These are phyloP conservation scores for Homarus americanus DNA, from an alignment of 1,140 invertebrate genomes.

Conservation along the genomic window DNA sequence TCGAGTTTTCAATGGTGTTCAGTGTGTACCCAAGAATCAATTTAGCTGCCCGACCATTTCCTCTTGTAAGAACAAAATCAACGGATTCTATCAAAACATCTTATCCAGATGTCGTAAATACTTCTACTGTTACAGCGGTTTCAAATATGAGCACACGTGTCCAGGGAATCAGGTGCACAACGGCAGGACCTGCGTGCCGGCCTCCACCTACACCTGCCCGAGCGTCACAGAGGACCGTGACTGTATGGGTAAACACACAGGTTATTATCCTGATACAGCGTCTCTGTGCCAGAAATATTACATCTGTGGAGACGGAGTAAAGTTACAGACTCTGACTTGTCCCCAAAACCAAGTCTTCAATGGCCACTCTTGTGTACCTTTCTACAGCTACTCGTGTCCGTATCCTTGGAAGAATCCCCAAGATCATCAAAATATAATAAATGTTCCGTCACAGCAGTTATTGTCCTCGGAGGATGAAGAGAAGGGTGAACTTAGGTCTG, in stretches of 20 bases:
- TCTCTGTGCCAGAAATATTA: slow-evolving; percentile 24
- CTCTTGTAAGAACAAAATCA: neutral
- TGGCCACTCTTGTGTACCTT: slow-evolving; percentile 25
- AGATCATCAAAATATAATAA: neutral
- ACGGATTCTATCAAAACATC: slow-evolving; percentile 26
- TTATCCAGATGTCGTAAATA: slow-evolving; percentile 7
- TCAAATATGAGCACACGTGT: slow-evolving; percentile 19
- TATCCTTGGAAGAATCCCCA: neutral
- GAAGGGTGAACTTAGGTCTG: too few species aligned
- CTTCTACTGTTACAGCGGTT: slow-evolving; percentile 27
- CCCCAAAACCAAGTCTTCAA: slow-evolving; percentile 12
- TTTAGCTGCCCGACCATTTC: slow-evolving; percentile 6
- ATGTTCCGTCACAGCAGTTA: neutral
- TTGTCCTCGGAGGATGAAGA: too few species aligned
- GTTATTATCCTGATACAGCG: neutral
- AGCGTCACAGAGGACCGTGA: neutral
- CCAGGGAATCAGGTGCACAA: neutral
- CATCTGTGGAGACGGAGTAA: slow-evolving; percentile 15
- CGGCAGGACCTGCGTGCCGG: slow-evolving; percentile 34
- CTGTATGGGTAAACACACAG: neutral
- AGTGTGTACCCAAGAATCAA: neutral
- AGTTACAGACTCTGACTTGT: slow-evolving; percentile 17
- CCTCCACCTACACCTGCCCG: slow-evolving; percentile 19
- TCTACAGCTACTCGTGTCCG: neutral
- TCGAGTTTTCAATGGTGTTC: neutral